Evolutionary conservation across 2,888 invertebrate species (phyloP).

Genomic region (Ctena decussata): DNA sequence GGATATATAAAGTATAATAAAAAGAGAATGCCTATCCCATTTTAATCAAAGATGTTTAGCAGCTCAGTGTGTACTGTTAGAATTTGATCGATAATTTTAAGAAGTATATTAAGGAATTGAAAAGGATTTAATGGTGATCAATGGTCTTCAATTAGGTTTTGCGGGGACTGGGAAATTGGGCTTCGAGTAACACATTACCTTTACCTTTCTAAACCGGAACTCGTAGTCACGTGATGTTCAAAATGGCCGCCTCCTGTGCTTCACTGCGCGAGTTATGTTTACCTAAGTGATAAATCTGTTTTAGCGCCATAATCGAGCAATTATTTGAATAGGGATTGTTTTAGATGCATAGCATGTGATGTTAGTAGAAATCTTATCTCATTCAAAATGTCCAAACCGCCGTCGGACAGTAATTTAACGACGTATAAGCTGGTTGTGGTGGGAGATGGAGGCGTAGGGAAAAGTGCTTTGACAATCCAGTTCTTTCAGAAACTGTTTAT

Average conservation of each 20-base stretch:
- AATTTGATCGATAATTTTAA: too few species aligned
- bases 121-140: too few species aligned
- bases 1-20: not conserved
- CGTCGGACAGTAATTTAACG: constrained; percentile 87
- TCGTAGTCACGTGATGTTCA: not conserved
- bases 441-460: constrained; percentile 98
- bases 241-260: constrained; percentile 5
- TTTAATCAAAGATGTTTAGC: not conserved
- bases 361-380: not conserved
- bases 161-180: not conserved
- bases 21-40: not conserved
- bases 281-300: not conserved
- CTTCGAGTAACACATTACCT: not conserved
- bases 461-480: constrained; percentile 97
- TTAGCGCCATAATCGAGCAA: not conserved
- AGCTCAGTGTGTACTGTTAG: too few species aligned
- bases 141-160: too few species aligned
- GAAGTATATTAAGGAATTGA: too few species aligned
- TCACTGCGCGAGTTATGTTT: not conserved
- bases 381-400: constrained; percentile 84
- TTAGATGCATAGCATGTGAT: not conserved
- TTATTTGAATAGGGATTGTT: not conserved
- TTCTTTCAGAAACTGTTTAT: constrained; percentile 98
- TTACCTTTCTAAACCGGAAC: not conserved
- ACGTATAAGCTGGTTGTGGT: constrained; percentile 96